Percentiles rank a stretch among this genome's conserved stretches.
These are phyloP conservation scores for Steinernema khuongi DNA, from an alignment of 1,140 invertebrate genomes.

Conservation along the genomic window DNA sequence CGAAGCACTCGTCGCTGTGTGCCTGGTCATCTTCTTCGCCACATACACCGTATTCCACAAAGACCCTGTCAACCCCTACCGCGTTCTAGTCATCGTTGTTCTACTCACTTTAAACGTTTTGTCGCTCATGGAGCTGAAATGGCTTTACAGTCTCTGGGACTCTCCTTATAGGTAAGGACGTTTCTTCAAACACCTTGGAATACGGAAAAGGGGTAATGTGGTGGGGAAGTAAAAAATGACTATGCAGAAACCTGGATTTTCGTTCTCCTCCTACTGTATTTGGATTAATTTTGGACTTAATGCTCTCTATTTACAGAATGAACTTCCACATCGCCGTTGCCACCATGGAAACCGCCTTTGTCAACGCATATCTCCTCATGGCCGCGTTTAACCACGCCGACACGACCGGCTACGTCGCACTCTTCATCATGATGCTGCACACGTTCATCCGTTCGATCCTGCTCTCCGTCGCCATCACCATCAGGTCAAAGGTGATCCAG, in stretches of 20 bases:
- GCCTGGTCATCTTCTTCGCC: constrained; percentile 17
- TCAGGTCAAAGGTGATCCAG: neutral
- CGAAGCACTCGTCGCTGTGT: constrained; percentile 22
- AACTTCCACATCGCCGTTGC: constrained; percentile 31
- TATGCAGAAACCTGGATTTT: constrained; percentile 7
- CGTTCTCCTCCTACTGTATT: no score
- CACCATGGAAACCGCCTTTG: constrained; percentile 31
- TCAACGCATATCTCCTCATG: constrained; percentile 38
- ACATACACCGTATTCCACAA: neutral
- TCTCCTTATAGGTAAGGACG: constrained; percentile 21
- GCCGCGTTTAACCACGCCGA: constrained; percentile 18
- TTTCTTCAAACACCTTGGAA: constrained; percentile 14
- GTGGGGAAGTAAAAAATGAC: constrained; percentile 1
- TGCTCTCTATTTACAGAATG: constrained; percentile 22
- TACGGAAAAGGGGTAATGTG: neutral
- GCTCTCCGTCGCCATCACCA: neutral
- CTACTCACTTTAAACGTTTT: neutral
- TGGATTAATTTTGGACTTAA: neutral
- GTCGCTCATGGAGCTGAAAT: neutral
- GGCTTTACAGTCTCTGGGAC: constrained; percentile 17
- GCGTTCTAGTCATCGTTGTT: constrained; percentile 23
- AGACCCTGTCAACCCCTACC: constrained; percentile 7
- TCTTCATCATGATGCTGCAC: neutral
- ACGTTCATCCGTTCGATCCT: neutral
- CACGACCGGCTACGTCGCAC: neutral